phyloP scores from a whole-genome alignment of 2,888 invertebrate genomes.

The Eilema caniola region DNA sequence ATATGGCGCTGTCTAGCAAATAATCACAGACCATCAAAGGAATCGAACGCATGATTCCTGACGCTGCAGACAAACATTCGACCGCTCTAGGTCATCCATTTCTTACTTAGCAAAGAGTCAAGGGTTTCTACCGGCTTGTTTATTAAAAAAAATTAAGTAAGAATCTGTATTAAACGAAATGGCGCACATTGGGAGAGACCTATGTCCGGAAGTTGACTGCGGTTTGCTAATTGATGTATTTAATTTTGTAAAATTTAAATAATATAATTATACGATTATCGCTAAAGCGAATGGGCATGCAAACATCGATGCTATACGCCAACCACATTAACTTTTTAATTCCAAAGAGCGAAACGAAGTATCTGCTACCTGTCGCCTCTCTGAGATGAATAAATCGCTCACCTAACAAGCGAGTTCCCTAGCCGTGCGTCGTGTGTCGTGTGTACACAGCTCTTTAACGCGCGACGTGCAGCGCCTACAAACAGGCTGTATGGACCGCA shows the following conservation, averaged over 20 bases:
- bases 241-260: neutral
- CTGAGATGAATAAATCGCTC: neutral
- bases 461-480: constrained; percentile 5
- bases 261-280: neutral
- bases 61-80: neutral
- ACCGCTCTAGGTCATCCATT: neutral
- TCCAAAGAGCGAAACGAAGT: neutral
- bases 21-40: neutral
- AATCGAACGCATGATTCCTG: neutral
- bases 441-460: constrained; percentile 1
- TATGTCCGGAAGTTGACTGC: too few species aligned
- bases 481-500: neutral
- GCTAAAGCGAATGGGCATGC: neutral
- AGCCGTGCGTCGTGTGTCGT: neutral
- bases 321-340: neutral
- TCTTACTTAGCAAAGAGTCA: neutral
- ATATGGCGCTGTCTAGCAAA: neutral
- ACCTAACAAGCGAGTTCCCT: neutral
- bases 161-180: too few species aligned
- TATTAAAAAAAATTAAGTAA: neutral
- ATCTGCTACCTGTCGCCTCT: neutral
- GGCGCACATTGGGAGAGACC: too few species aligned
- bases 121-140: too few species aligned
- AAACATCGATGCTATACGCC: neutral
- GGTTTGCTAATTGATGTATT: too few species aligned